A percentile compares a stretch with the other conserved stretches of the same genome.
These are phyloP conservation scores for Melikaiella ostensackeni DNA, from an alignment of 2,888 invertebrate species.

Conservation along the genomic window DNA sequence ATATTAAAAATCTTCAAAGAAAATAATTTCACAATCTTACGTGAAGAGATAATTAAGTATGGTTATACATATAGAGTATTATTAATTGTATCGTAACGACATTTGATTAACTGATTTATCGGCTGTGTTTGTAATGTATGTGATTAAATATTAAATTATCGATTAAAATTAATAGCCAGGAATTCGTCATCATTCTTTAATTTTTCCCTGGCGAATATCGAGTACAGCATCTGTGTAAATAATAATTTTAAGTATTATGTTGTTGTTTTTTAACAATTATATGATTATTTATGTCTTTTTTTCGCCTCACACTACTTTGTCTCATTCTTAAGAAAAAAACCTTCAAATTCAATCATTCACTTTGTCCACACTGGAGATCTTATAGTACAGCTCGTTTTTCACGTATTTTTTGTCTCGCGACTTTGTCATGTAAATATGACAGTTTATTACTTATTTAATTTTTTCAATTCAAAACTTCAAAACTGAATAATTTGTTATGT, in stretches of 20 bases:
- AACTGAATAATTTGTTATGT: too few relatives aligned
- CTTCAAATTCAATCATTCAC: too few relatives aligned
- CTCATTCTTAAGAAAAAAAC: too few relatives aligned
- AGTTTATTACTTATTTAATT: too few relatives aligned
- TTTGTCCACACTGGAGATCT: too few relatives aligned
- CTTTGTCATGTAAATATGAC: too few relatives aligned
- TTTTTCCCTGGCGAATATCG: neutral
- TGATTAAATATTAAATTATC: constrained; percentile 68
- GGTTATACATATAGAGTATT: constrained; percentile 60
- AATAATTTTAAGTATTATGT: neutral
- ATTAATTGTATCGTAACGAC: constrained; percentile 64
- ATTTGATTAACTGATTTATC: constrained; percentile 69
- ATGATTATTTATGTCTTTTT: neutral
- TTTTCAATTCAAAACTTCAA: too few relatives aligned
- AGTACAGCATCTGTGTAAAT: neutral
- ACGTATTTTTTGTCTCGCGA: too few relatives aligned
- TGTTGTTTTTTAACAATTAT: neutral
- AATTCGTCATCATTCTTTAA: constrained; percentile 8
- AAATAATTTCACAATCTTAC: constrained; percentile 42
- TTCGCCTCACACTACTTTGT: too few relatives aligned
- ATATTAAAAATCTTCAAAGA: constrained; percentile 1
- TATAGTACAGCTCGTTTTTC: too few relatives aligned
- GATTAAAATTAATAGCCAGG: constrained; percentile 54
- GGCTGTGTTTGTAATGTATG: constrained; percentile 71
- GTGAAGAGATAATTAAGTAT: constrained; percentile 16